These are phyloP conservation scores for Hemicentrotus pulcherrimus DNA, from an alignment of 35 echinoderm and acorn worm genomes.

Conservation along the genomic window DNA sequence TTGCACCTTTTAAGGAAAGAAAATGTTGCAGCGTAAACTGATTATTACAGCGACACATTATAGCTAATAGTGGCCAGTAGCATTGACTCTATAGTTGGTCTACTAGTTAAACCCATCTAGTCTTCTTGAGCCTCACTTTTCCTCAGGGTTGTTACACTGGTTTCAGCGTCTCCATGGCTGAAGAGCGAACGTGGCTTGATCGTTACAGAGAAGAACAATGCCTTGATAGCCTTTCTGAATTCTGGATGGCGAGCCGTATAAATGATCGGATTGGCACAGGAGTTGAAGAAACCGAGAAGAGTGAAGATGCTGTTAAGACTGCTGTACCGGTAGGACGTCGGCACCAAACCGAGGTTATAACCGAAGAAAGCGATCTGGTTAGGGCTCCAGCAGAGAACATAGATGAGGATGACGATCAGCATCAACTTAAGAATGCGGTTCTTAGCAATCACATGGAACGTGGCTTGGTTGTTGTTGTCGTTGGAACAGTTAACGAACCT, in stretches of 20 bases:
- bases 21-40: no score
- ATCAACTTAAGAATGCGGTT: slow-evolving; percentile 29
- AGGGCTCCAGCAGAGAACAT: slow-evolving; percentile 44
- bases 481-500: background rate
- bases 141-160: background rate
- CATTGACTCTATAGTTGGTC: no score
- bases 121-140: background rate
- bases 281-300: background rate
- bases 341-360: slow-evolving; percentile 36
- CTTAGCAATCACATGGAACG: slow-evolving; percentile 6
- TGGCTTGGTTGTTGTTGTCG: background rate
- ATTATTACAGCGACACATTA: no score
- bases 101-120: background rate
- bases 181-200: background rate
- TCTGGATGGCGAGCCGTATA: slow-evolving; percentile 22
- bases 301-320: background rate
- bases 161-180: background rate
- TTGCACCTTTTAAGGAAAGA: no score
- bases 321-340: slow-evolving; percentile 13
- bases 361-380: slow-evolving; percentile 49
- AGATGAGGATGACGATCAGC: slow-evolving; percentile 47
- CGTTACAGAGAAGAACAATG: background rate
- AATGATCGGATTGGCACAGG: slow-evolving; percentile 28
- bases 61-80: no score
- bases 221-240: background rate